Conservation (phyloP, 2,888 invertebrate genomes). For the Synanthedon vespiformis region DNA sequence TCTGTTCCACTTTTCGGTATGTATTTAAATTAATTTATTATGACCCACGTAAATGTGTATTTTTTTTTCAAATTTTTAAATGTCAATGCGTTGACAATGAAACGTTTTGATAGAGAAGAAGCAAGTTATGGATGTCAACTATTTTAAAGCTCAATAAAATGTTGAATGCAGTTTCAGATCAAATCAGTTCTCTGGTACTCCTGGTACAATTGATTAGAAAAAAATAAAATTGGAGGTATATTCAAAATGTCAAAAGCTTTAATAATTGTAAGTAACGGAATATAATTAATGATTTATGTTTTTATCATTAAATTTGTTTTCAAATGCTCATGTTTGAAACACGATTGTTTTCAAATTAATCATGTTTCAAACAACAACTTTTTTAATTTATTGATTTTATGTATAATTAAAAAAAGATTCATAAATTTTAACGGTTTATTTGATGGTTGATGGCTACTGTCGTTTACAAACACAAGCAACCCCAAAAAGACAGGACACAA, state of each 20-base stretch:
- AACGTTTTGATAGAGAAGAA: constrained; percentile 41
- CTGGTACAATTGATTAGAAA: neutral
- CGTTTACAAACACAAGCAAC: too few species aligned
- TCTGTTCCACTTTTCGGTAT: constrained; percentile 55
- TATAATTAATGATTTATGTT: too few species aligned
- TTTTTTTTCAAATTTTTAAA: constrained; percentile 28
- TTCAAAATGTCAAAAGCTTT: neutral
- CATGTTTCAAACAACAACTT: too few species aligned
- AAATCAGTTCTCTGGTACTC: neutral
- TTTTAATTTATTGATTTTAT: too few species aligned
- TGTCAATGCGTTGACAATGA: constrained; percentile 58
- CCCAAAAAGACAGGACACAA: too few species aligned
- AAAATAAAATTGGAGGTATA: neutral
- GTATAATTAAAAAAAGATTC: too few species aligned
- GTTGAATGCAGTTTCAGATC: constrained; percentile 56
- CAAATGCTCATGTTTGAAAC: too few species aligned
- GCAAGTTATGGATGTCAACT: constrained; percentile 19
- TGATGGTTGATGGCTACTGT: too few species aligned
- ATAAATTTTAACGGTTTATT: too few species aligned
- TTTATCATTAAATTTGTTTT: too few species aligned
- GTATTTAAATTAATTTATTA: constrained; percentile 53
- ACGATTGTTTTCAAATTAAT: too few species aligned
- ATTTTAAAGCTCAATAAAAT: constrained; percentile 20
- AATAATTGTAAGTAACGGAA: neutral
- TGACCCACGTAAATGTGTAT: constrained; percentile 6